Evolutionary conservation across 2,113 vertebrate genomes (phyloP).

Genomic region (Anhinga rufa): DNA sequence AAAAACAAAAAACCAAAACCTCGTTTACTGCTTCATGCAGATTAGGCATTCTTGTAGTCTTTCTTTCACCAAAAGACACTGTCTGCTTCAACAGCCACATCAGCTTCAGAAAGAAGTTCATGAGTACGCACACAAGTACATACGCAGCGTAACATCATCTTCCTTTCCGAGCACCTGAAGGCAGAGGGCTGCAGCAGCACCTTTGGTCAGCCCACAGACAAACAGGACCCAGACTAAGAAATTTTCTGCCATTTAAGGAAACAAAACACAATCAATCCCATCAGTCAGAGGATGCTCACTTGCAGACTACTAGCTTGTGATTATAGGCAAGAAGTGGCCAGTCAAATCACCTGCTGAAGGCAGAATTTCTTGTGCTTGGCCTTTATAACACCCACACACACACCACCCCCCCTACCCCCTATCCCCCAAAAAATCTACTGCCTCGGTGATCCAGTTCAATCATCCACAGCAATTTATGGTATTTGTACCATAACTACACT

Average conservation of each 20-base stretch:
- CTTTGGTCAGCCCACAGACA: neutral
- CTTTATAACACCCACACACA: neutral
- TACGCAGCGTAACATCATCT: neutral
- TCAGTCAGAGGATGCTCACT: neutral
- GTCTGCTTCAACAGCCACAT: neutral
- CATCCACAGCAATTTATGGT: neutral
- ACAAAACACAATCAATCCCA: neutral
- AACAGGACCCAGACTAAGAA: neutral
- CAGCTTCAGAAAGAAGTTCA: neutral
- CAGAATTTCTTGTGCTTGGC: neutral
- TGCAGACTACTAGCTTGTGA: neutral
- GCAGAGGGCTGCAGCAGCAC: neutral
- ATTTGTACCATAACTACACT: neutral
- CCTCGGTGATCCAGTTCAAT: neutral
- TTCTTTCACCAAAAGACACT: neutral
- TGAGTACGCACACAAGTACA: fast-evolving
- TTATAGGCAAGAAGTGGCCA: neutral
- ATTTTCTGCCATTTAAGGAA: neutral
- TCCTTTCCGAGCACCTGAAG: neutral
- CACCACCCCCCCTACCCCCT: no score
- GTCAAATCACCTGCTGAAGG: neutral
- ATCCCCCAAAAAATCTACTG: no score
- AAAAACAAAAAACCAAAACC: neutral
- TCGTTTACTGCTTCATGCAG: neutral
- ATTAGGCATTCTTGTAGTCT: neutral